phyloP scores from a whole-genome alignment of 2,888 invertebrate species.

The Clepsis dumicolana region DNA sequence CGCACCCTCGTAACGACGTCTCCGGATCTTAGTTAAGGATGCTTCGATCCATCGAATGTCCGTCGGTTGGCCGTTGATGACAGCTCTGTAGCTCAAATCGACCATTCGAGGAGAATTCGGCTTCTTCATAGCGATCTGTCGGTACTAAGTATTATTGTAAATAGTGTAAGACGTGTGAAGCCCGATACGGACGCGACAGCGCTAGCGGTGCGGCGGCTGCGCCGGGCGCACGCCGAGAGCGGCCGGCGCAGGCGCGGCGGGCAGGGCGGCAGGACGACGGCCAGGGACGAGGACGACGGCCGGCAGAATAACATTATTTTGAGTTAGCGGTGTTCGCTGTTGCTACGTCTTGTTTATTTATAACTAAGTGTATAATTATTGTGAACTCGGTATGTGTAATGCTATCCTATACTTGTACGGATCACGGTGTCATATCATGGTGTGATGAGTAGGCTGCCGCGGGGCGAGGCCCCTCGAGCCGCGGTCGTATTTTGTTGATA shows the following conservation, averaged over 20 bases:
- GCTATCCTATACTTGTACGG: constrained; percentile 51
- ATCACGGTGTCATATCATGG: constrained; percentile 78
- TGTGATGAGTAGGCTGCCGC: constrained; percentile 64
- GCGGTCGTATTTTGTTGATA: constrained; percentile 64
- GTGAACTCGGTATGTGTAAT: constrained; percentile 44
- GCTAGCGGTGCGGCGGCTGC: too few relatives aligned
- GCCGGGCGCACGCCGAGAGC: constrained; percentile 25
- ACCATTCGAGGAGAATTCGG: constrained; percentile 14
- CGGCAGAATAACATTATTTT: too few relatives aligned
- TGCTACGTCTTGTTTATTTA: constrained; percentile 45
- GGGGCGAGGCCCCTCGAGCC: constrained; percentile 40
- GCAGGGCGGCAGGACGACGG: constrained; percentile 19
- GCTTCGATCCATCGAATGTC: not conserved
- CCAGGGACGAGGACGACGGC: constrained; percentile 26
- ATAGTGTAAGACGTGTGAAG: constrained; percentile 24
- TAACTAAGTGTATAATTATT: constrained; percentile 44
- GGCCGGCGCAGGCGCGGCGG: constrained; percentile 23
- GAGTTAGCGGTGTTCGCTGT: constrained; percentile 48
- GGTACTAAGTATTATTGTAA: constrained; percentile 38
- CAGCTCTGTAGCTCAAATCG: constrained; percentile 22
- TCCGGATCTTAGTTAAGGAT: not conserved
- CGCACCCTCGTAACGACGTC: not conserved
- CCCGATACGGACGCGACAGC: not conserved
- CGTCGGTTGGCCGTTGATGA: constrained; percentile 1
- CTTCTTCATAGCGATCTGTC: constrained; percentile 34